Percentiles rank a stretch among this genome's conserved stretches.
These are phyloP conservation scores for Gymnorhina tibicen DNA, from an alignment of 2,113 vertebrate species.

Conservation along the genomic window DNA sequence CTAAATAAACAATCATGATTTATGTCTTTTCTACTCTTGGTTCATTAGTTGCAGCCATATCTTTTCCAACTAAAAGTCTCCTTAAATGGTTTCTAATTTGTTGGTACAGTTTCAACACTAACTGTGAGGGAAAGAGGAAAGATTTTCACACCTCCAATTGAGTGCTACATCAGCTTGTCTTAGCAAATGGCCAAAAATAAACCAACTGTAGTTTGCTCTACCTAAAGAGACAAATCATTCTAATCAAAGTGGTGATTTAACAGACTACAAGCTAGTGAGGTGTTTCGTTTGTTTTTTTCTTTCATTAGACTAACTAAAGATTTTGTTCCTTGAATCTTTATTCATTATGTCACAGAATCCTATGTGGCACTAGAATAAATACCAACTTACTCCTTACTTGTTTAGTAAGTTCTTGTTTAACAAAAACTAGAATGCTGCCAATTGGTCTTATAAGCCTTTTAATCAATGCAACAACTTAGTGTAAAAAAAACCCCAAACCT, in stretches of 20 bases:
- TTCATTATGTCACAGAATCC: not conserved
- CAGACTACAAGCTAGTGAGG: not conserved
- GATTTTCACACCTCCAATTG: not conserved
- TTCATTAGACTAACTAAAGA: not conserved
- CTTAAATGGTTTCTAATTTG: slow-evolving; percentile 38
- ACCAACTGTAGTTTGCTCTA: slow-evolving; percentile 15
- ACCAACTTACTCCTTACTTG: not conserved
- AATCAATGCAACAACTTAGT: not conserved
- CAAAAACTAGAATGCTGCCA: not conserved
- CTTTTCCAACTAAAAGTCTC: not conserved
- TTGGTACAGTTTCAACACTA: not conserved
- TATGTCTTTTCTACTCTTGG: not conserved
- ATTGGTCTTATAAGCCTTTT: not conserved
- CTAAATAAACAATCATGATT: not conserved
- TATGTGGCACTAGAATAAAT: not conserved
- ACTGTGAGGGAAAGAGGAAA: not conserved
- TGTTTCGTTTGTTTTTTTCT: not conserved
- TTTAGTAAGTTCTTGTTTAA: not conserved
- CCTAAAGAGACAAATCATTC: slow-evolving; percentile 43
- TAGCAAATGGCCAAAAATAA: slow-evolving; percentile 38
- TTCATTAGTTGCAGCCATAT: slow-evolving; percentile 12
- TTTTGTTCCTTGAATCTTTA: not conserved
- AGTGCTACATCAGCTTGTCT: slow-evolving; percentile 21
- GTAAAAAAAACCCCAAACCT: not conserved
- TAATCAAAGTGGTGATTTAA: slow-evolving; percentile 20